Conservation (phyloP, 2,888 invertebrate species). For the Apotomis betuletana region DNA sequence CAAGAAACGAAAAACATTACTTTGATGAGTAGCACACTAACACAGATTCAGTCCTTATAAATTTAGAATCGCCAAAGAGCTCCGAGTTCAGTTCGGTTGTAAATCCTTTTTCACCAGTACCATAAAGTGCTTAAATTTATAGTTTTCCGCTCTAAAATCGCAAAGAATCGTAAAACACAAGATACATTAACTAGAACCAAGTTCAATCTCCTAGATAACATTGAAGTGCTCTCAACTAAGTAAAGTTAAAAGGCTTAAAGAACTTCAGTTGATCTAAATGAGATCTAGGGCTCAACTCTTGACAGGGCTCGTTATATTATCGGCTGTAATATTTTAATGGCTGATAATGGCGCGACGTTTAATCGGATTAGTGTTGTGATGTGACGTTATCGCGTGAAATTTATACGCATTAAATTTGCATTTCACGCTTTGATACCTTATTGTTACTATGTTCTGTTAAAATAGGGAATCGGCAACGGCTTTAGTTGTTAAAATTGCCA, state of each 20-base stretch:
- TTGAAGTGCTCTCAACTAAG: conserved; percentile 21
- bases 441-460: background rate
- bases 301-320: conserved; percentile 27
- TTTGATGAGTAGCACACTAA: background rate
- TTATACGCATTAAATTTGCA: conserved; percentile 23
- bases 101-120: background rate
- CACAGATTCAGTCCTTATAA: background rate
- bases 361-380: conserved; percentile 22
- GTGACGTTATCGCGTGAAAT: conserved; percentile 23
- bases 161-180: background rate
- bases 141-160: conserved; percentile 13
- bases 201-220: conserved; percentile 27
- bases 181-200: conserved; percentile 20
- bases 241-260: conserved; percentile 21
- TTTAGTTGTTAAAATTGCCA: too few species aligned
- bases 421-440: conserved; percentile 6
- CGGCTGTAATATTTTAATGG: conserved; percentile 10
- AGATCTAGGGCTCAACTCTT: conserved; percentile 27
- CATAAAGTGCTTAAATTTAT: conserved; percentile 7
- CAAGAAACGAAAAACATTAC: background rate
- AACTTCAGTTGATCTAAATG: conserved; percentile 26
- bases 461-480: background rate
- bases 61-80: background rate
- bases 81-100: background rate
- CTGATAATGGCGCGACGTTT: conserved; percentile 9